Evolutionary conservation across 2,888 invertebrate species (phyloP).

Genomic region (Gibbula magus): DNA sequence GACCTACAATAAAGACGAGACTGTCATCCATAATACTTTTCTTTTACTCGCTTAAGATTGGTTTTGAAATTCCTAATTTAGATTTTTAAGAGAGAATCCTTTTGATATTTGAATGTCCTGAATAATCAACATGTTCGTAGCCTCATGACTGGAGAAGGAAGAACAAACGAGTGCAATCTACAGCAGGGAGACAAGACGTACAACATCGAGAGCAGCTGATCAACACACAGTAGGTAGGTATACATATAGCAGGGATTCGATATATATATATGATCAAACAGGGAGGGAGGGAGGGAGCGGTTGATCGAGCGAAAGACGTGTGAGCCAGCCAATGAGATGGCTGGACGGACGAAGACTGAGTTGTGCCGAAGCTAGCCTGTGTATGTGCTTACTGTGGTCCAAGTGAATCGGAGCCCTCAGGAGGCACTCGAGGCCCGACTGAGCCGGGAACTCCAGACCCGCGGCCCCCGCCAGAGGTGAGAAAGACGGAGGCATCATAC

Average conservation of each 20-base stretch:
- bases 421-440: constrained; percentile 36
- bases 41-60: too few species aligned
- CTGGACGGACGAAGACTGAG: too few species aligned
- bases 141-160: not conserved
- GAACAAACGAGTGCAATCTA: not conserved
- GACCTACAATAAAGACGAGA: too few species aligned
- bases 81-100: too few species aligned
- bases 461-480: constrained; percentile 26
- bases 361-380: not conserved
- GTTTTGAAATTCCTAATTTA: too few species aligned
- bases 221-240: too few species aligned
- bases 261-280: not conserved
- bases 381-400: constrained; percentile 36
- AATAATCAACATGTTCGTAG: too few species aligned
- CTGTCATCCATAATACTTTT: too few species aligned
- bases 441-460: constrained; percentile 22
- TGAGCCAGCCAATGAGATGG: too few species aligned
- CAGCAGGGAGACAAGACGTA: not conserved
- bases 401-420: constrained; percentile 32
- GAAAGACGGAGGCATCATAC: constrained; percentile 35
- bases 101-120: too few species aligned
- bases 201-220: not conserved
- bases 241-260: too few species aligned
- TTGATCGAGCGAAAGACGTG: not conserved
- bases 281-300: not conserved